phyloP scores from a whole-genome alignment of 2,888 invertebrate species.

The Stenchaetothrips biformis region DNA sequence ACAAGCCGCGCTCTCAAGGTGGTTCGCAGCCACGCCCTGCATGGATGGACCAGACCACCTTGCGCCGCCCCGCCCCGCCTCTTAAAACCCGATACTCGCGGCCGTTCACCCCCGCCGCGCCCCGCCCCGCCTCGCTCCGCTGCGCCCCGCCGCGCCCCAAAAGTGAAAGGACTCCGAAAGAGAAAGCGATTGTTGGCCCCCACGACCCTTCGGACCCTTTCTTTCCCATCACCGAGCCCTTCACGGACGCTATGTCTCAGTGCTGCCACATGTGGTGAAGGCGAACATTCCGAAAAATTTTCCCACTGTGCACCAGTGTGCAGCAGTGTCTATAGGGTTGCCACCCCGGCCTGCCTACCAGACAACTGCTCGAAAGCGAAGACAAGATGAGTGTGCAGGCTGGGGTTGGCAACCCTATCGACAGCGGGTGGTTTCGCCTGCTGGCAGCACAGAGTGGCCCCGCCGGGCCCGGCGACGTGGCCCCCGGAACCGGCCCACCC shows the following conservation, averaged over 20 bases:
- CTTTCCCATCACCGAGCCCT: not conserved
- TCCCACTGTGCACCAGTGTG: not conserved
- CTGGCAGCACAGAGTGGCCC: too few species aligned
- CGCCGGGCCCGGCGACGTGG: too few species aligned
- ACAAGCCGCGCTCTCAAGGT: not conserved
- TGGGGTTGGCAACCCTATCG: too few species aligned
- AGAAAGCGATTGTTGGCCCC: not conserved
- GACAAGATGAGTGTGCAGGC: too few species aligned
- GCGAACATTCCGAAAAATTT: too few species aligned
- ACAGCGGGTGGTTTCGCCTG: too few species aligned
- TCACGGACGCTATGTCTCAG: not conserved
- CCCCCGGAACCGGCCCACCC: too few species aligned
- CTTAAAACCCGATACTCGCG: not conserved
- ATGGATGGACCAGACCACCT: not conserved
- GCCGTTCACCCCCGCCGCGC: not conserved
- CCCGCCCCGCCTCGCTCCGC: not conserved
- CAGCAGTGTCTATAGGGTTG: too few species aligned
- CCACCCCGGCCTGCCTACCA: too few species aligned
- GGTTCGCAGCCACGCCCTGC: slow-evolving; percentile 11
- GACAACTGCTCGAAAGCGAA: too few species aligned
- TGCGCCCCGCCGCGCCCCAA: not conserved
- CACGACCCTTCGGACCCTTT: not conserved
- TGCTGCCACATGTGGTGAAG: too few species aligned
- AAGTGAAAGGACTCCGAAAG: not conserved
- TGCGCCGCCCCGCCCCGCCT: not conserved